These are phyloP conservation scores for Tenualosa ilisha DNA, from an alignment of 2,797 vertebrate species.

Conservation along the genomic window DNA sequence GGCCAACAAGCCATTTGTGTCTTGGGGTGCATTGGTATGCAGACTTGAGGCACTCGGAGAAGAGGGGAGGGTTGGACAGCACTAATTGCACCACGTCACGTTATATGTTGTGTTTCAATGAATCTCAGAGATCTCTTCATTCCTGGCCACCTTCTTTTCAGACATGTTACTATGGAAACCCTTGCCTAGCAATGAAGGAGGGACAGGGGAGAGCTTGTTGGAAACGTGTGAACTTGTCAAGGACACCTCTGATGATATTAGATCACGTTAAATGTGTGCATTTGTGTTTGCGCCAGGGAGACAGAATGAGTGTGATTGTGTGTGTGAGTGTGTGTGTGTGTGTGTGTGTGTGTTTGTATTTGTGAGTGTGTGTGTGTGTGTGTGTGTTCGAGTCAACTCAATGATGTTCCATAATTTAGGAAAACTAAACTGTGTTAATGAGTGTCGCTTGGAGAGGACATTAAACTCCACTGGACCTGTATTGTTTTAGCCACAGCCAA, in stretches of 20 bases:
- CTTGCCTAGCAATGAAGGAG: neutral
- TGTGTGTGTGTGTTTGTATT: neutral
- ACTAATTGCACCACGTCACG: constrained; percentile 4
- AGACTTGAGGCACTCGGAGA: neutral
- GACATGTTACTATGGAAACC: constrained; percentile 8
- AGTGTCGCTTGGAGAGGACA: constrained; percentile 38
- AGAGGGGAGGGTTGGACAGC: neutral
- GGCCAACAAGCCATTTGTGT: neutral
- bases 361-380: constrained; percentile 10
- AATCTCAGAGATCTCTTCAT: constrained; percentile 34
- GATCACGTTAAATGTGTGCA: neutral
- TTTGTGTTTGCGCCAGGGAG: neutral
- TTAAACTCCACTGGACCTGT: constrained; percentile 59
- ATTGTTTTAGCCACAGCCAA: constrained; percentile 61
- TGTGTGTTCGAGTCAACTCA: neutral
- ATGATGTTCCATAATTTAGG: constrained; percentile 16
- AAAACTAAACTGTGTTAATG: constrained; percentile 13
- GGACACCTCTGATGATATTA: constrained; percentile 52
- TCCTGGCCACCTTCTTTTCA: neutral
- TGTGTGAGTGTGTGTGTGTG: neutral
- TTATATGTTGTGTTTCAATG: constrained; percentile 32
- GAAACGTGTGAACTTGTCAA: constrained; percentile 45
- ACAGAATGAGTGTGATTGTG: neutral
- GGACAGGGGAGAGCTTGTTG: neutral
- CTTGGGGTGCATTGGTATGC: neutral